Base-by-base conservation (phyloP, 2,797 vertebrate genomes). In the Sardinella longiceps region DNA sequence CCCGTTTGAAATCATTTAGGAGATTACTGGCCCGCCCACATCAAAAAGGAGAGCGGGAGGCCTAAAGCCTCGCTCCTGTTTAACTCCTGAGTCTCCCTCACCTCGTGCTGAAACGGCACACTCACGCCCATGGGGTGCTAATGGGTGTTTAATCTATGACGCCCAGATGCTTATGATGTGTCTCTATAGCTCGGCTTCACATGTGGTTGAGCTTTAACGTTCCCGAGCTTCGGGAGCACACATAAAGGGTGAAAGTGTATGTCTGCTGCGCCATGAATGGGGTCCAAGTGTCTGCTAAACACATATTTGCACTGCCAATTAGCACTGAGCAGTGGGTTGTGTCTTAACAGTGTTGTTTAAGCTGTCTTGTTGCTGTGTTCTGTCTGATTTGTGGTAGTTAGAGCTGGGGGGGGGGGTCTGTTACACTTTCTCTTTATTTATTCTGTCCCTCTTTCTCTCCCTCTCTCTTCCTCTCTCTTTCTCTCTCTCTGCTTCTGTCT, bases 1-100 rank as follows among this genome's bases (percentile, higher is more conserved):
- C 66, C 77, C 84, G 81, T 86, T 87, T 83, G 89, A 90, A 89
- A 84, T 80, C 30, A 48, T 89, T 87, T 86, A 58, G 86, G 87
- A 81, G 86, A 87, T 90, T 88, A 87, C 15, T 80, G 28, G 39
- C 33, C 48, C 20, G 80, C 82, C 84, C 51, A 0, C 48, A 77
- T 43, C 70, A 77, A 77, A 77, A 43, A 77, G 66, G 15, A 10
- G 66, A 74, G 5, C 6, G 33, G 33, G 2, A 18, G 33, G 33
- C 66, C 30, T 23, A 77, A 43, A 77, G 70, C 56, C 9, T 60
- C n/a, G 7, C 33, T 43, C 70, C 37, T 20, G 70, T 77, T 77
- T 43, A 77, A 77, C 33, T 77, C 70, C 70, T 43, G 70, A 77
- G n/a, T 10, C 5, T 10, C 56, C 56, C 56, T 25, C 23, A 60